These are phyloP conservation scores for Papilio helenus DNA, from an alignment of 1,140 invertebrate genomes.

Conservation along the genomic window DNA sequence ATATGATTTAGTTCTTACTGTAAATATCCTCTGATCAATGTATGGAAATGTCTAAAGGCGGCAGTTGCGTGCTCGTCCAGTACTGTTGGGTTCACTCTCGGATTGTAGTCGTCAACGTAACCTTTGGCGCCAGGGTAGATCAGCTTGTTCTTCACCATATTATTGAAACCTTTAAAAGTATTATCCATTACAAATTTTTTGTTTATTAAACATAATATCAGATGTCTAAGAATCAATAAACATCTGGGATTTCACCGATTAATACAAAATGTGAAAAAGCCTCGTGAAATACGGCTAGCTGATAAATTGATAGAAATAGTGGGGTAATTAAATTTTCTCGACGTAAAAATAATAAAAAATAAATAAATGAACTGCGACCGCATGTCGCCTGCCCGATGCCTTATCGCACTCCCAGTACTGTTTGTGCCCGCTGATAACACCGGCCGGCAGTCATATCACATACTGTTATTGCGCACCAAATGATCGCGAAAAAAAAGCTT, in stretches of 20 bases:
- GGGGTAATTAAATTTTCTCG: too few relatives aligned
- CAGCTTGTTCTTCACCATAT: conserved; percentile 87
- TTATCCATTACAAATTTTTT: not conserved
- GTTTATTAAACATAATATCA: not conserved
- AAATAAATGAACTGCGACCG: not conserved
- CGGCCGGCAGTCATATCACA: not conserved
- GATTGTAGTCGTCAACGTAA: conserved; percentile 94
- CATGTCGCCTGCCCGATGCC: not conserved
- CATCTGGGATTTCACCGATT: too few relatives aligned
- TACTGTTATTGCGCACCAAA: not conserved
- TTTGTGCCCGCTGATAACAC: not conserved
- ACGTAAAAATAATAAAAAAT: too few relatives aligned
- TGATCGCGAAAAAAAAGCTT: too few relatives aligned
- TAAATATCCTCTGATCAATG: conserved; percentile 90
- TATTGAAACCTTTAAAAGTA: conserved; percentile 83
- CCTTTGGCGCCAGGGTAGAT: conserved; percentile 85
- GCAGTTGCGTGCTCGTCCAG: conserved; percentile 94
- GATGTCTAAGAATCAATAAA: too few relatives aligned
- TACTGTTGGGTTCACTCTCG: conserved; percentile 89
- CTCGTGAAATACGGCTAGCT: too few relatives aligned
- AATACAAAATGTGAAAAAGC: too few relatives aligned
- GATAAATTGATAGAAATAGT: too few relatives aligned
- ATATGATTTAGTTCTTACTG: conserved; percentile 83
- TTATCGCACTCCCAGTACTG: not conserved
- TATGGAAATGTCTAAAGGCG: conserved; percentile 95